Evolutionary conservation across 1,140 invertebrate species (phyloP).

Genomic region (Calosoma granatense): DNA sequence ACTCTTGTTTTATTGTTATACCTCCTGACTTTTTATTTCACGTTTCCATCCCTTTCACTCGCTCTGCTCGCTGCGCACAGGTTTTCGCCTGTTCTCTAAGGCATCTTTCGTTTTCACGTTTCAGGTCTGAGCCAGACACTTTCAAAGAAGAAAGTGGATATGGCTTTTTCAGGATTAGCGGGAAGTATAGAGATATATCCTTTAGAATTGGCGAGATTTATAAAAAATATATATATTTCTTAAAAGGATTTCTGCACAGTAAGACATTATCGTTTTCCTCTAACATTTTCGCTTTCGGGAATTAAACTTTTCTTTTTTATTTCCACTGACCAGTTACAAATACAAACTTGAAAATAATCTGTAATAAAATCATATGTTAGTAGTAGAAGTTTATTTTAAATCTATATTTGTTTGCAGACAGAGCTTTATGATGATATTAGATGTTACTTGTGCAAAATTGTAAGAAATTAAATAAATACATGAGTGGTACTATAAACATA

Average conservation of each 20-base stretch:
- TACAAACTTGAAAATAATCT: too few relatives aligned
- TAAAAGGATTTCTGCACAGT: neutral
- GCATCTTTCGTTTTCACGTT: neutral
- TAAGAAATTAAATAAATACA: neutral
- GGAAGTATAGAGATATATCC: neutral
- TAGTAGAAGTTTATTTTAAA: neutral
- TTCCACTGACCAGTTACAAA: too few relatives aligned
- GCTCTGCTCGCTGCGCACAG: neutral
- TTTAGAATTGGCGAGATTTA: conserved; percentile 2
- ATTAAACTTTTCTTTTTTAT: neutral
- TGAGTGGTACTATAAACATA: too few relatives aligned
- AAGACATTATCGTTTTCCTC: neutral
- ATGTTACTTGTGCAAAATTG: neutral
- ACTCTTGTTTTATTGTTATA: conserved; percentile 8
- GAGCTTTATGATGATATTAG: neutral
- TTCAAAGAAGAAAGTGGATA: conserved; percentile 8
- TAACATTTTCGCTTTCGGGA: neutral
- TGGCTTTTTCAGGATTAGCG: conserved; percentile 2
- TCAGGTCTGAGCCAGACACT: neutral
- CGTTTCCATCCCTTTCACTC: neutral
- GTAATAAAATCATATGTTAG: too few relatives aligned
- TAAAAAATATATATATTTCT: conserved; percentile 5
- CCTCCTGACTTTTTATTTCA: conserved; percentile 6
- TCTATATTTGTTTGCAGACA: neutral
- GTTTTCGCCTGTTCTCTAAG: neutral